phyloP scores from a whole-genome alignment of 2,113 vertebrate genomes.

The Panurus biarmicus region DNA sequence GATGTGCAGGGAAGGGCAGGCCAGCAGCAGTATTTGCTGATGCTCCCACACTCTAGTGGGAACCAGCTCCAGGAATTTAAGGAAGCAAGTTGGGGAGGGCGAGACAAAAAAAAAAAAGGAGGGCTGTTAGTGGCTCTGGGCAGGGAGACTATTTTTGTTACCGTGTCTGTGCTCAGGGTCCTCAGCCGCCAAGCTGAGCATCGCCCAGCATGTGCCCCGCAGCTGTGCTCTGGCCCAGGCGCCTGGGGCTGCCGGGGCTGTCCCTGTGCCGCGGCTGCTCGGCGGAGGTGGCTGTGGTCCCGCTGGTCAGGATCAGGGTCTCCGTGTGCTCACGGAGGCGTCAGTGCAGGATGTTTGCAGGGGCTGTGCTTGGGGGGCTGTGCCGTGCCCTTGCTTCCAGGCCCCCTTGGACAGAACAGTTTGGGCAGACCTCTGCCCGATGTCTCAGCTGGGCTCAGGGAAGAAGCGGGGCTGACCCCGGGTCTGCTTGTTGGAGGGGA shows the following conservation, averaged over 20 bases:
- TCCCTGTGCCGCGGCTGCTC: neutral
- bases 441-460: neutral
- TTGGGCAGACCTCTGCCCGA: neutral
- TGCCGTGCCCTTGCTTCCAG: neutral
- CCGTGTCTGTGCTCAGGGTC: neutral
- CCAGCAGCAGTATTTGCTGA: neutral
- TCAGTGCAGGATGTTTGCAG: neutral
- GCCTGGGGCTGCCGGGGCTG: accelerated
- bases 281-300: neutral
- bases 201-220: accelerated
- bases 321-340: neutral
- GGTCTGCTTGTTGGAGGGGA: neutral
- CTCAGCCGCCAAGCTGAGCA: neutral
- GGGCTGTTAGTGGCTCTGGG: neutral
- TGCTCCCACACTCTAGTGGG: neutral
- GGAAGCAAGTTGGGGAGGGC: neutral
- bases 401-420: neutral
- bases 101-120: neutral
- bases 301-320: accelerated
- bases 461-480: neutral
- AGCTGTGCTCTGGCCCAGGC: neutral
- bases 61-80: neutral
- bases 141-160: neutral
- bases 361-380: neutral
- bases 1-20: accelerated